A percentile compares a stretch with the other conserved stretches of the same genome.
These are phyloP conservation scores for Hippocampus barbouri DNA, from an alignment of 2,113 vertebrate species.

Conservation along the genomic window DNA sequence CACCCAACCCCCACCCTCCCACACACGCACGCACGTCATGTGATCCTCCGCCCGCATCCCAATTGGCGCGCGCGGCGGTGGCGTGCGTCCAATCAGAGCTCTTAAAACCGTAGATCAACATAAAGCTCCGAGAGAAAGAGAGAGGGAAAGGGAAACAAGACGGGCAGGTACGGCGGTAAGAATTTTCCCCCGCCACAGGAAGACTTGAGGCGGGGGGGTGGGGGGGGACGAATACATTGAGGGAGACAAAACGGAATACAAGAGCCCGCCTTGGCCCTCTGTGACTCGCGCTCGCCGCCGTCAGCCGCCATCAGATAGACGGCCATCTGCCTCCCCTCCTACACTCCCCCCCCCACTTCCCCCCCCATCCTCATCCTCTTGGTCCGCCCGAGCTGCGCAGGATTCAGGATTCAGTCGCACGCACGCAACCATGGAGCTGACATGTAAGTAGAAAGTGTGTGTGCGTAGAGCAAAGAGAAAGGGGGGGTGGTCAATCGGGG, in stretches of 20 bases:
- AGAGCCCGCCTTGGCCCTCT: not conserved
- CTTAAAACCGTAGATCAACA: conserved; percentile 80
- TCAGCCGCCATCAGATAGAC: conserved; percentile 29
- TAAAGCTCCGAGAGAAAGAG: conserved; percentile 72
- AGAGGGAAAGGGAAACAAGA: conserved; percentile 34
- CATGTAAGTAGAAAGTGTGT: conserved; percentile 68
- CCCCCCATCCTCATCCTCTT: conserved; percentile 25
- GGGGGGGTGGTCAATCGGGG: conserved; percentile 27
- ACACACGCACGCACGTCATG: conserved; percentile 52
- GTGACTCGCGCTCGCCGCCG: not conserved
- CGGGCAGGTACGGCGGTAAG: conserved; percentile 6
- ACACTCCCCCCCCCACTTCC: not conserved
- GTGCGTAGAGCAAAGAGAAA: conserved; percentile 16
- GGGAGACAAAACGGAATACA: not conserved
- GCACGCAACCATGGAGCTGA: conserved; percentile 71
- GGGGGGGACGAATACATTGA: not conserved
- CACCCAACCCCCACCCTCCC: conserved; percentile 48
- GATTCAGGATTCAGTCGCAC: conserved; percentile 51
- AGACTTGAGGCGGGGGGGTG: not conserved
- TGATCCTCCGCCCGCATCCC: conserved; percentile 64
- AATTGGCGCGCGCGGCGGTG: conserved; percentile 79
- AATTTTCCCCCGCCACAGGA: not conserved
- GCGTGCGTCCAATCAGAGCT: conserved; percentile 81
- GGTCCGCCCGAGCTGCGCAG: conserved; percentile 20
- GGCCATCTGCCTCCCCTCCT: conserved; percentile 38